Conservation (phyloP, 2,113 vertebrate genomes). For the Mormyrus lacerda region DNA sequence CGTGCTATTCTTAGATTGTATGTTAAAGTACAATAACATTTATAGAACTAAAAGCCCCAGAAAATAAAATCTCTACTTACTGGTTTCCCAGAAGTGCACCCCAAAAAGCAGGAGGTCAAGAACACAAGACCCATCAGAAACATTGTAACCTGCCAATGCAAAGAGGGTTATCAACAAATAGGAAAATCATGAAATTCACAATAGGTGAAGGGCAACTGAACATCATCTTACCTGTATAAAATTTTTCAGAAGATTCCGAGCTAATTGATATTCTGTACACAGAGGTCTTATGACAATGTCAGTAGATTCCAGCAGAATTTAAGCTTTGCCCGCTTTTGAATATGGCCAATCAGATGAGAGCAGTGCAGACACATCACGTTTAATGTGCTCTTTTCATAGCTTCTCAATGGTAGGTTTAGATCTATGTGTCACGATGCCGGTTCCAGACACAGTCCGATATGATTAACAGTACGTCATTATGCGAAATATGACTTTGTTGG, state of each 20-base stretch:
- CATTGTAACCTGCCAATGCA: background rate
- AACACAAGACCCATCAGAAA: background rate
- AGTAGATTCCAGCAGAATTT: constrained; percentile 7
- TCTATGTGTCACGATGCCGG: background rate
- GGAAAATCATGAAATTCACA: background rate
- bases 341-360: background rate
- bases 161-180: background rate
- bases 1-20: background rate
- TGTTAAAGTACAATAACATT: background rate
- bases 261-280: background rate
- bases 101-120: background rate
- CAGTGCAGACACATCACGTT: background rate
- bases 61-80: constrained; percentile 6
- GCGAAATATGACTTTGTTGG: background rate
- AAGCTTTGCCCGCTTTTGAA: background rate
- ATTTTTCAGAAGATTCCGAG: background rate
- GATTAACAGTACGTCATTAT: constrained; percentile 15
- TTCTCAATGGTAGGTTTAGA: constrained; percentile 1
- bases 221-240: constrained; percentile 6
- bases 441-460: constrained; percentile 13
- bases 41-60: background rate
- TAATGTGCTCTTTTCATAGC: background rate
- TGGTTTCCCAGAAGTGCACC: background rate
- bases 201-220: background rate
- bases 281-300: background rate